These are phyloP conservation scores for Tridacna gigas DNA, from an alignment of 2,888 invertebrate genomes.

Conservation along the genomic window DNA sequence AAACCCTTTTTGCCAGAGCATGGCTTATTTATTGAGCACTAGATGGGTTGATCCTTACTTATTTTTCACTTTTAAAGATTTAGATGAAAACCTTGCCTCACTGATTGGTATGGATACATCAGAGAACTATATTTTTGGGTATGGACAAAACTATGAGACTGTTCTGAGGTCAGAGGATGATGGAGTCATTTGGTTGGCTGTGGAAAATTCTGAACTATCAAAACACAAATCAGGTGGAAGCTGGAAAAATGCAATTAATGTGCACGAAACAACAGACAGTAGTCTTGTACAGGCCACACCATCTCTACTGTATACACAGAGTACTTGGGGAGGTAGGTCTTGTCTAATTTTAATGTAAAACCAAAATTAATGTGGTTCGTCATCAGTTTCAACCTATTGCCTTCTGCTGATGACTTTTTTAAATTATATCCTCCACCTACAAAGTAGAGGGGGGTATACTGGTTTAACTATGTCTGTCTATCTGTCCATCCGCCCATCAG, in stretches of 20 bases:
- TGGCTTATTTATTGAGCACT: too few species aligned
- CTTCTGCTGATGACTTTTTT: too few species aligned
- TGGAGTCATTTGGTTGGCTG: constrained; percentile 71
- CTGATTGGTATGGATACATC: constrained; percentile 68
- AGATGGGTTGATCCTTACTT: too few species aligned
- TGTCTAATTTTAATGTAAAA: too few species aligned
- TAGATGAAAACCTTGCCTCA: constrained; percentile 67
- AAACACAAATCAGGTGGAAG: constrained; percentile 30
- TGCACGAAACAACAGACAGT: constrained; percentile 53
- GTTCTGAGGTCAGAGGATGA: constrained; percentile 71
- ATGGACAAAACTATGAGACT: constrained; percentile 68
- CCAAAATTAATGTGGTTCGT: too few species aligned
- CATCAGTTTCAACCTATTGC: too few species aligned
- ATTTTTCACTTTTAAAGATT: background rate
- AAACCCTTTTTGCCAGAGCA: too few species aligned
- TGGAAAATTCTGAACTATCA: constrained; percentile 25
- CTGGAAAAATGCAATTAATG: constrained; percentile 50
- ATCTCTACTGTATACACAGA: constrained; percentile 39
- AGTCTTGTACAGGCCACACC: constrained; percentile 50
- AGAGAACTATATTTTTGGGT: constrained; percentile 68
- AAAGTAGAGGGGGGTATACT: too few species aligned
- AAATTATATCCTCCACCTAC: too few species aligned
- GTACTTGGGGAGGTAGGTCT: constrained; percentile 66
- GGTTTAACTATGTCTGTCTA: too few species aligned
- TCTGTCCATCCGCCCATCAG: too few species aligned